Conservation (phyloP, 2,113 vertebrate genomes). For the Saguinus imperator region DNA sequence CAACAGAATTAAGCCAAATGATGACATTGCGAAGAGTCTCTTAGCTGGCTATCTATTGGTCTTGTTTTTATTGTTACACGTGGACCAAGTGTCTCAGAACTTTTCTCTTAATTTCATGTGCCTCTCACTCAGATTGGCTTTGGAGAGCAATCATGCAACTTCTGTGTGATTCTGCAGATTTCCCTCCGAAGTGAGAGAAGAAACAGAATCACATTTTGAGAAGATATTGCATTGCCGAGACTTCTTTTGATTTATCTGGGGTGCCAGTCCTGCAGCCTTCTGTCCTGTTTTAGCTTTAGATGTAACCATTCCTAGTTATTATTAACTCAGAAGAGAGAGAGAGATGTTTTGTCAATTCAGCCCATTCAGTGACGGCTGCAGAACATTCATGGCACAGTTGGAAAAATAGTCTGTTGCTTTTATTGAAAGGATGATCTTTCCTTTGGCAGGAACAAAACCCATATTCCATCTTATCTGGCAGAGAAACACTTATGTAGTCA, state of each 20-base stretch:
- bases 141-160: not conserved
- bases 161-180: not conserved
- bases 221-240: not conserved
- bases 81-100: not conserved
- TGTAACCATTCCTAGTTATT: not conserved
- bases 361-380: not conserved
- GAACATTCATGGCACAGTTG: not conserved
- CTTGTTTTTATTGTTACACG: not conserved
- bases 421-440: conserved; percentile 48
- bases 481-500: conserved; percentile 11
- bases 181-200: not conserved
- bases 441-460: conserved; percentile 41
- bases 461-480: not conserved
- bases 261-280: not conserved
- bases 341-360: not conserved
- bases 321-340: conserved; percentile 30
- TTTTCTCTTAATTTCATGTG: not conserved
- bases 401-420: conserved; percentile 46
- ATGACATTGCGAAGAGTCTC: not conserved
- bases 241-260: not conserved
- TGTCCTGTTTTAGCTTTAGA: not conserved
- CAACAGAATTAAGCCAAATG: not conserved
- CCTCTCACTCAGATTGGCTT: not conserved
- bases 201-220: not conserved
- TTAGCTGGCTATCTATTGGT: not conserved